A percentile compares a stretch with the other conserved stretches of the same genome.
Conservation (phyloP, 2,113 vertebrate species). For the human (Homo sapiens) region GRCh38 chr14:99748501-99749000, state of each 20-base stretch:
- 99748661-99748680: background rate
- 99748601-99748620: background rate
- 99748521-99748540: background rate
- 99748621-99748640: background rate
- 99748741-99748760: background rate
- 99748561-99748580: background rate
- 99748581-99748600: background rate
- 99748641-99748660: background rate
- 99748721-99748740: background rate
- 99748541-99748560: background rate
- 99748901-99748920: rapidly evolving
- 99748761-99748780: background rate
- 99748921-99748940: background rate
- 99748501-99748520: background rate
- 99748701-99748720: rapidly evolving
- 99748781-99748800: rapidly evolving
- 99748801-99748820: background rate
- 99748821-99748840: background rate
- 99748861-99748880: rapidly evolving
- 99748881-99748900: rapidly evolving
- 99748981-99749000: background rate
- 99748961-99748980: rapidly evolving
- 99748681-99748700: no score
- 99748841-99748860: rapidly evolving
- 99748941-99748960: rapidly evolving